These are phyloP conservation scores for Triops longicaudatus DNA, from an alignment of 1,140 invertebrate species.

Conservation along the genomic window DNA sequence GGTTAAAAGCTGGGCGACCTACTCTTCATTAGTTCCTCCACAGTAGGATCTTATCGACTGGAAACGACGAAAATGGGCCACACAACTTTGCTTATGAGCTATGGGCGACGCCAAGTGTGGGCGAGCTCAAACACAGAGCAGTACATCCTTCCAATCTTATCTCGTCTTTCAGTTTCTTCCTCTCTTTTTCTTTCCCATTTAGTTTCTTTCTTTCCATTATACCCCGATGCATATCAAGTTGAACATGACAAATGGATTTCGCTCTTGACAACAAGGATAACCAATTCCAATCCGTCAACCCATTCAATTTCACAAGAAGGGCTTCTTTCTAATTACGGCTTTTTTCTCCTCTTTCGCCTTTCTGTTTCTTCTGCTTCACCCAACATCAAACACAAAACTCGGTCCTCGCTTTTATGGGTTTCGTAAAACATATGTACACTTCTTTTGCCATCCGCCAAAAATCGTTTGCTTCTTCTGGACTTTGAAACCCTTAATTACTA, in stretches of 20 bases:
- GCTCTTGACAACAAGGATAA: not conserved
- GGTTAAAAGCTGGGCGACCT: constrained; percentile 6
- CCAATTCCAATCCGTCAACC: constrained; percentile 11
- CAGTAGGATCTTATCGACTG: constrained; percentile 4
- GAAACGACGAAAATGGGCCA: constrained; percentile 6
- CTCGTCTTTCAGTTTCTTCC: not conserved
- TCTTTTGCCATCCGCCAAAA: not conserved
- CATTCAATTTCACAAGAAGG: not conserved
- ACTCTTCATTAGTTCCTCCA: constrained; percentile 2
- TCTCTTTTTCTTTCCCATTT: not conserved
- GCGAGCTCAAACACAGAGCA: not conserved
- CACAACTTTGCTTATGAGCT: constrained; percentile 2
- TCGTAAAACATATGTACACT: not conserved
- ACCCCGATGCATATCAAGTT: not conserved
- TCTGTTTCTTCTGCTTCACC: not conserved
- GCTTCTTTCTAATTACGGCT: not conserved
- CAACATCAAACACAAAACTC: not conserved
- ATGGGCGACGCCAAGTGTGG: constrained; percentile 2
- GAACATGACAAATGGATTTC: constrained; percentile 15
- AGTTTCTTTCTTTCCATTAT: no score
- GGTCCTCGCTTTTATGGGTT: not conserved
- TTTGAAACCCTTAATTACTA: not conserved
- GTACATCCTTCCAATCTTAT: not conserved
- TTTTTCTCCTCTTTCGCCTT: not conserved
- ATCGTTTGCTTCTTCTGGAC: not conserved